phyloP scores from a whole-genome alignment of 2,888 invertebrate species.

The Phengaris arion region DNA sequence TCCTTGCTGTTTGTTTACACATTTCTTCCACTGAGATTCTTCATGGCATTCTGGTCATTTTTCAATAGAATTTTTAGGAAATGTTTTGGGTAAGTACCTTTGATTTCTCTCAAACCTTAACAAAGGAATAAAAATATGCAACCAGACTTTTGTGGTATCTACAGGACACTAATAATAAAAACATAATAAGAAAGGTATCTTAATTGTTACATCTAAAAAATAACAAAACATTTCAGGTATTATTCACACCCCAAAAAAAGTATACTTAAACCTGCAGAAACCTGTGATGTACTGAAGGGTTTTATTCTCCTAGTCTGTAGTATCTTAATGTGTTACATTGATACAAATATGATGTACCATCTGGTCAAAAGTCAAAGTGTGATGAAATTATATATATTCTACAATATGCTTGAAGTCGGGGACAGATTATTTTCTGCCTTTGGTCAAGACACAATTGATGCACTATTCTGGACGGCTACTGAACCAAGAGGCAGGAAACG shows the following conservation, averaged over 20 bases:
- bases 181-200: background rate
- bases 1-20: slow-evolving; percentile 98
- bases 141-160: no score
- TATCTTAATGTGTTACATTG: slow-evolving; percentile 92
- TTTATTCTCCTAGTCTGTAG: slow-evolving; percentile 90
- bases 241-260: slow-evolving; percentile 67
- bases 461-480: slow-evolving; percentile 98
- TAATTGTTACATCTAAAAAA: background rate
- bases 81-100: slow-evolving; percentile 83
- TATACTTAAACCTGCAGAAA: slow-evolving; percentile 91
- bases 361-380: slow-evolving; percentile 98
- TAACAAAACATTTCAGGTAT: slow-evolving; percentile 50
- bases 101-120: slow-evolving; percentile 4
- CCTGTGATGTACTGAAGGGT: slow-evolving; percentile 97
- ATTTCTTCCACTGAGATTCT: slow-evolving; percentile 95
- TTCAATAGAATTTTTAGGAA: slow-evolving; percentile 85
- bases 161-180: no score
- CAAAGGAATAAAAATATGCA: background rate
- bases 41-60: slow-evolving; percentile 91
- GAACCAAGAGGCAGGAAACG: slow-evolving; percentile 92
- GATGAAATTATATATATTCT: slow-evolving; percentile 99
- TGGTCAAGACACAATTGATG: slow-evolving; percentile 98
- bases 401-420: slow-evolving; percentile 99
- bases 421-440: slow-evolving; percentile 97
- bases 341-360: slow-evolving; percentile 99